Evolutionary conservation across 2,113 vertebrate species (phyloP), one percentile per base, ranked within the genome.

Genomic region (Morone chrysops): DNA sequence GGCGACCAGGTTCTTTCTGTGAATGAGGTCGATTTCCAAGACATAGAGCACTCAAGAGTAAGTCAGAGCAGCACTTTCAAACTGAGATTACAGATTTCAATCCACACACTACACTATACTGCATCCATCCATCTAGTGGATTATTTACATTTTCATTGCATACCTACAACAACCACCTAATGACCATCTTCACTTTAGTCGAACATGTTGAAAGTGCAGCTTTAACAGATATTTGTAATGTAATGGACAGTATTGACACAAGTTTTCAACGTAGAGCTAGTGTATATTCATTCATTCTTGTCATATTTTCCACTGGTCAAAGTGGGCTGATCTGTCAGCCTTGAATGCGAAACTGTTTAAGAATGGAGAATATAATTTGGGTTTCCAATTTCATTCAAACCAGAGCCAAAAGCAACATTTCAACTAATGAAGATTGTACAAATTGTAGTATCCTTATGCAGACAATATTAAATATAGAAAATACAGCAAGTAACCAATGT

Each of bases 11-110:
- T 99, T 62, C 95, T 99, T 2, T 97, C 97, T 1, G 98, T 99
- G 41, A 99, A 99, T 14, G 97, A 99, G 1, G 97, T 99, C 53
- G 98, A 99, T 94, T 99, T 99, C 90, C 98, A 99, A 94, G 98
- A 99, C 88, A 99, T 99, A 50, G 98, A 99, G 72, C 98, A 99
- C 91, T 97, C 97, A 76, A 97, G 97, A 95, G 98, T 99, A 85
- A 95, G 95, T 89, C 6, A 8, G 66, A 72, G 73, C 47, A 31
- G 12, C 16, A 20, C 7, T 48, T 11, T 16, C 0, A 36, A n/a
- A 8, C 1, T 40, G 12, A 70, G 63, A 31, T 59, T 14, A 11
- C 6, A 38, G 41, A 57, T 16, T 45, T 43, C 1, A 50, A 41
- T 68, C 4, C 47, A 1, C 45, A 48, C 8, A 22, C 31, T 40